Percentiles rank a stretch among this genome's conserved stretches.
phyloP scores from a whole-genome alignment of 2,797 vertebrate species.

The Sebastes trivittatus region DNA sequence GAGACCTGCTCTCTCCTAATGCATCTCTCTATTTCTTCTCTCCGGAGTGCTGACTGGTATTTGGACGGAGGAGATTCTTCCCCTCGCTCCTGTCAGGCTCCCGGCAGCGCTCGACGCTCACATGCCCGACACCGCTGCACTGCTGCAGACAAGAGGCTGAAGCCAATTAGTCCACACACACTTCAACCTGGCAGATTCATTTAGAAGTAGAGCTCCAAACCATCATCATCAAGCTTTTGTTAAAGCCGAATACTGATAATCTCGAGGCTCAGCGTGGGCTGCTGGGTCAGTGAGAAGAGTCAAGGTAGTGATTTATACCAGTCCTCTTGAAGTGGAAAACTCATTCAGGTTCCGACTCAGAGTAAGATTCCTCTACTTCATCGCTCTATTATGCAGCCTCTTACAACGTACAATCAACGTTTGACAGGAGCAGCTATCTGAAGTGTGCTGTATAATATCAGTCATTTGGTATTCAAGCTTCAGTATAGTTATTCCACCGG shows the following conservation, averaged over 20 bases:
- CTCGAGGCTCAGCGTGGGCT: neutral
- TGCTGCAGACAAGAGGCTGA: conserved; percentile 6
- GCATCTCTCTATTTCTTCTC: conserved; percentile 1
- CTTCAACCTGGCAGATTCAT: conserved; percentile 9
- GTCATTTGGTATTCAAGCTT: neutral
- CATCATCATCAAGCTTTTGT: conserved; percentile 20
- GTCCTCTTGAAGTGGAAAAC: neutral
- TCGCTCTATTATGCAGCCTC: neutral
- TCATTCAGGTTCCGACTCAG: neutral
- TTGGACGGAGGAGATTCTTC: conserved; percentile 37
- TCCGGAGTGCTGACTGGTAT: conserved; percentile 25
- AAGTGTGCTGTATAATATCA: neutral
- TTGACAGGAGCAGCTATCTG: neutral
- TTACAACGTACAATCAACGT: neutral
- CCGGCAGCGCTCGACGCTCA: neutral
- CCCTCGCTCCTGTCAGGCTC: conserved; percentile 8
- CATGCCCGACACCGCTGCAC: neutral
- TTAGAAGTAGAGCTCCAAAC: conserved; percentile 3
- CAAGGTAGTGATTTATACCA: neutral
- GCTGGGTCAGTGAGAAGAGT: conserved; percentile 7
- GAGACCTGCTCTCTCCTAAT: conserved; percentile 25
- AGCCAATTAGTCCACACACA: conserved; percentile 38
- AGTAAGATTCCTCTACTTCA: neutral
- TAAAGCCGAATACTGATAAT: conserved; percentile 11
- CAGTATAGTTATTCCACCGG: neutral